Conservation (phyloP, 2,113 vertebrate genomes). For the Synchiropus splendidus region DNA sequence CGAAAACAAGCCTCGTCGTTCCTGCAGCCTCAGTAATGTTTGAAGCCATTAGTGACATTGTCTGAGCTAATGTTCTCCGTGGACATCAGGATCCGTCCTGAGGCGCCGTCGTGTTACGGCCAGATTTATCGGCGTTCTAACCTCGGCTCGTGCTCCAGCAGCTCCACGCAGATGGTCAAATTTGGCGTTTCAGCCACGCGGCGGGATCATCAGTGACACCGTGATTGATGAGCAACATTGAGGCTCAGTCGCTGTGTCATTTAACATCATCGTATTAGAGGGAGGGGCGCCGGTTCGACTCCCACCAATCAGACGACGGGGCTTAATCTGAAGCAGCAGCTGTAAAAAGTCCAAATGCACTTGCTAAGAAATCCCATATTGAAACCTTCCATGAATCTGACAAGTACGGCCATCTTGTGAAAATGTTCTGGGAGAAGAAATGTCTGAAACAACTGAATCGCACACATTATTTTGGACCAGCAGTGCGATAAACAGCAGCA, state of each 20-base stretch:
- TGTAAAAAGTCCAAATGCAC: slow-evolving; percentile 32
- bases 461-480: no score
- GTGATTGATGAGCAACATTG: slow-evolving; percentile 37
- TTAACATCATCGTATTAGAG: slow-evolving; percentile 8
- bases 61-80: slow-evolving; percentile 13
- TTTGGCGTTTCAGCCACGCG: slow-evolving; percentile 25
- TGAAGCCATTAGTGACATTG: slow-evolving; percentile 21
- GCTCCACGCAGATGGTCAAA: not conserved
- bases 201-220: slow-evolving; percentile 6
- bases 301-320: slow-evolving; percentile 34
- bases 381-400: slow-evolving; percentile 14
- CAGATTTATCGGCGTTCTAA: slow-evolving; percentile 16
- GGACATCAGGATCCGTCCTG: slow-evolving; percentile 24
- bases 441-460: no score
- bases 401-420: slow-evolving; percentile 32
- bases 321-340: slow-evolving; percentile 7
- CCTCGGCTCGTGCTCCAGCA: slow-evolving; percentile 6
- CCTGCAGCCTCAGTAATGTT: slow-evolving; percentile 14
- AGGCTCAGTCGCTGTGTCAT: slow-evolving; percentile 43
- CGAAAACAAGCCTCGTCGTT: no score
- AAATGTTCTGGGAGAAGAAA: slow-evolving; percentile 2
- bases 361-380: slow-evolving; percentile 37
- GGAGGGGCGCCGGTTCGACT: slow-evolving; percentile 21
- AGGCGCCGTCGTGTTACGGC: slow-evolving; percentile 10
- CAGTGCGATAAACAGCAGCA: no score